Evolutionary conservation across 2,888 invertebrate genomes (phyloP), one percentile per base, ranked within the genome.

Genomic region (Drosophila prolongata): DNA sequence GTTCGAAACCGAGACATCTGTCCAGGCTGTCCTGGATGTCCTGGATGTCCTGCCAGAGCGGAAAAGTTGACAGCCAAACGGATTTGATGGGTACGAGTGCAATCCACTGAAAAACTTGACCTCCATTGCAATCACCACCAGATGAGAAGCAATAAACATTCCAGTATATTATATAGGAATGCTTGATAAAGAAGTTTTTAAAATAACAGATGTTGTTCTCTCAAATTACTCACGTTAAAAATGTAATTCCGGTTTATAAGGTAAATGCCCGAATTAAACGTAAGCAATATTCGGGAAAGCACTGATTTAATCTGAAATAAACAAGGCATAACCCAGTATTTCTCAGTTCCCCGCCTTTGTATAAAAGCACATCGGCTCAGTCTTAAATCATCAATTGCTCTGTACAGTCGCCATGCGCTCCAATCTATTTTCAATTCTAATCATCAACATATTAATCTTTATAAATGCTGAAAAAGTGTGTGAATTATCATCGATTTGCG

Each of bases 1-100:
- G 66, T 68, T 65, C 56, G 65, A 40, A 68, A 27, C n/a, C 38
- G 68, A 78, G 87, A 67, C 64, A 75, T 65, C 80, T 69, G 46
- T n/a, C 46, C 46, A 14, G 54, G 35, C 8, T 16, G 27, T 50
- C 50, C 56, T 19, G 10, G 14, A 13, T 16, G 27, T 50, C 50
- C 56, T 19, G 10, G 14, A 13, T 16, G 27, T 52, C 56, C 50
- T 19, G 19, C 13, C 14, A 35, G 30, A 37, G 46, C 30, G 35
- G 35, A 60, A 44, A 27, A 13, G 60, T 16, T 60, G 60, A 44
- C 60, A 60, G 14, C 19, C 46, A 19, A 62, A 64, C 64, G 46
- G 46, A 19, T 64, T 62, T 46, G 46, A 46, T 46, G 64, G 46
- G 24, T 46, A 37, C 44, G 37, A 64, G 30, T 46, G 64, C 30